These are phyloP conservation scores for Adelphocoris suturalis DNA, from an alignment of 2,888 invertebrate genomes.

Conservation along the genomic window DNA sequence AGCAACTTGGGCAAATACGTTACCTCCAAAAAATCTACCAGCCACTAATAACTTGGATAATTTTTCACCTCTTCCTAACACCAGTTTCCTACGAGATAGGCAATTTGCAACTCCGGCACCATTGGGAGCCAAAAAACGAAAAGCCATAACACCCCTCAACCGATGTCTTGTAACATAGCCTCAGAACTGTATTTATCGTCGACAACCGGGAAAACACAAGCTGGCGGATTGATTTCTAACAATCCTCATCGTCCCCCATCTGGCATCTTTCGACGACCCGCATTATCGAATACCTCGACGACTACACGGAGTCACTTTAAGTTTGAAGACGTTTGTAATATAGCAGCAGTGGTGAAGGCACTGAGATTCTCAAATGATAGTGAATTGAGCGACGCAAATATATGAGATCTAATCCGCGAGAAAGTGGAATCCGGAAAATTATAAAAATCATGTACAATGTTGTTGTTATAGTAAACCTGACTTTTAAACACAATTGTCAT, in stretches of 20 bases:
- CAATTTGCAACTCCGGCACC: neutral
- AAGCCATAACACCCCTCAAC: neutral
- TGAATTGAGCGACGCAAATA: neutral
- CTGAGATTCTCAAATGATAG: neutral
- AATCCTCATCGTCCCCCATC: neutral
- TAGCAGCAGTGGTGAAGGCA: neutral
- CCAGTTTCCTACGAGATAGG: neutral
- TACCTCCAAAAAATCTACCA: neutral
- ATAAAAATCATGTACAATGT: neutral
- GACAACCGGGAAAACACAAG: neutral
- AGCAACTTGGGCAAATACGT: neutral
- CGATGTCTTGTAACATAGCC: no score
- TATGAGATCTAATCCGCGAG: neutral
- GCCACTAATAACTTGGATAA: neutral
- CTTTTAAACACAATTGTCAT: neutral
- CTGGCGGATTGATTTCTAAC: no score
- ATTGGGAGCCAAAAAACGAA: neutral
- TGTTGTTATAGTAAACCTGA: neutral
- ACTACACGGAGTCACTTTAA: neutral
- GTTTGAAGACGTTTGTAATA: neutral
- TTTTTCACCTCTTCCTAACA: neutral
- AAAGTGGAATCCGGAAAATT: neutral
- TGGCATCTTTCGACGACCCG: neutral
- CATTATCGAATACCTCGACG: neutral
- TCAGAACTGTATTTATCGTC: neutral